A percentile compares a stretch with the other conserved stretches of the same genome.
These are phyloP conservation scores for Trachurus trachurus DNA, from an alignment of 2,797 vertebrate genomes.

Conservation along the genomic window DNA sequence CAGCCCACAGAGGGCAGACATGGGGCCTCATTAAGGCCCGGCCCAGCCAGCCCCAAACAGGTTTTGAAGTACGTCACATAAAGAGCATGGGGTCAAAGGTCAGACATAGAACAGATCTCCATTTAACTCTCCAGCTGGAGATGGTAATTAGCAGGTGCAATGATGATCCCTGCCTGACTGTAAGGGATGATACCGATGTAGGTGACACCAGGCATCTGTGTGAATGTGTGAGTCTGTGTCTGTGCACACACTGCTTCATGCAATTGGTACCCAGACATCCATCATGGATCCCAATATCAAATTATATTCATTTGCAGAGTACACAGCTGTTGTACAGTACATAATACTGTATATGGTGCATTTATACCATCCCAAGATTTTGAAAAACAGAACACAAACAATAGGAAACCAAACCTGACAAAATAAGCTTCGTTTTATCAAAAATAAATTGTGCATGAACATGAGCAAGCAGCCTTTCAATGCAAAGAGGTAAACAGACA, in stretches of 20 bases:
- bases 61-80: conserved; percentile 88
- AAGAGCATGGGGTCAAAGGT: conserved; percentile 89
- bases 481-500: not conserved
- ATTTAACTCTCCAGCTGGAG: conserved; percentile 91
- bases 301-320: not conserved
- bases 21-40: conserved; percentile 88
- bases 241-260: not conserved
- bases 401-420: not conserved
- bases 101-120: conserved; percentile 89
- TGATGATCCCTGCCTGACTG: conserved; percentile 79
- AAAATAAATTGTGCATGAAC: not conserved
- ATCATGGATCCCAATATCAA: not conserved
- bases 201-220: conserved; percentile 70
- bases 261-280: conserved; percentile 19
- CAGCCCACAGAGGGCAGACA: conserved; percentile 90
- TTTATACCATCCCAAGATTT: conserved; percentile 8
- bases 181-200: conserved; percentile 77
- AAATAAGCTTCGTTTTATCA: not conserved
- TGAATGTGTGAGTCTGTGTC: conserved; percentile 28
- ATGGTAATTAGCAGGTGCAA: conserved; percentile 90
- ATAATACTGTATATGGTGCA: not conserved
- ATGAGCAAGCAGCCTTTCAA: not conserved
- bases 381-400: not conserved
- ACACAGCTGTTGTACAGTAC: not conserved
- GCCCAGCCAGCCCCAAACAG: conserved; percentile 86